Percentiles rank a stretch among this genome's conserved stretches.
Conservation (phyloP, 1,140 invertebrate genomes). For the Cyclina sinensis region DNA sequence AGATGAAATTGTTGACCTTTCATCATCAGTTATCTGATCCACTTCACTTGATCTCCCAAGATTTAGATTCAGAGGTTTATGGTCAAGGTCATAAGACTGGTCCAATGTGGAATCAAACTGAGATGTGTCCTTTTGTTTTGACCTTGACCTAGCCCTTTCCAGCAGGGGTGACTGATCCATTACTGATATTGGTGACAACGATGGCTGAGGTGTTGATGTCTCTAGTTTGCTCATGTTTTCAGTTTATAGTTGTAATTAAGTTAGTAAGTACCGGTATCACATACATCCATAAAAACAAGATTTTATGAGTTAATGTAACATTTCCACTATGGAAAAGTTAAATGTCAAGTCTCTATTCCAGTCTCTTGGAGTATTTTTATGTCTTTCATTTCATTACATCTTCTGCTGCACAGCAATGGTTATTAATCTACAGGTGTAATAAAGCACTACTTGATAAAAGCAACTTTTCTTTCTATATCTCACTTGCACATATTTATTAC, state of each 20-base stretch:
- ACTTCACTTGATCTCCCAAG: constrained; percentile 13
- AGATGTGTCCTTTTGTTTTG: constrained; percentile 1
- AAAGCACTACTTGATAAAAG: background rate
- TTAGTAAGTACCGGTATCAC: too few species aligned
- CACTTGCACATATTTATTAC: background rate
- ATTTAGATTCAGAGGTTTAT: constrained; percentile 1
- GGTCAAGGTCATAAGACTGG: background rate
- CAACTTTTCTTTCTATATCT: background rate
- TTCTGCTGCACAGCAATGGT: too few species aligned
- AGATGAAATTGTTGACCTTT: constrained; percentile 22
- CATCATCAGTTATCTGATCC: constrained; percentile 26
- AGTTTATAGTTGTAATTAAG: too few species aligned
- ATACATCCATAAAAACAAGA: too few species aligned
- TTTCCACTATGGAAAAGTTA: too few species aligned
- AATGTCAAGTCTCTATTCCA: too few species aligned
- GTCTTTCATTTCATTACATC: too few species aligned
- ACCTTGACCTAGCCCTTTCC: background rate
- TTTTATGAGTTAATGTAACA: too few species aligned
- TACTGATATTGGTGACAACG: background rate
- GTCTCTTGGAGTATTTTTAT: too few species aligned
- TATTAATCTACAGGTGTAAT: too few species aligned
- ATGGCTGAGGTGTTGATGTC: background rate
- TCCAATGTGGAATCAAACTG: constrained; percentile 20
- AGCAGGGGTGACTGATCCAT: background rate
- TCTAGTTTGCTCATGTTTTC: background rate